A percentile compares a stretch with the other conserved stretches of the same genome.
These are phyloP conservation scores for Caenorhabditis elegans DNA, from an alignment of 1,140 invertebrate genomes.

Conservation along the genomic window WBcel235 BX284606.5:5857001-5857500, in stretches of 20 bases:
- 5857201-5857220: neutral
- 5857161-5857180: constrained; percentile 17
- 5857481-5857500: neutral
- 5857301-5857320: neutral
- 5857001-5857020: neutral
- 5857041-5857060: neutral
- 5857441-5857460: constrained; percentile 31
- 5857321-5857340: constrained; percentile 19
- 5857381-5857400: neutral
- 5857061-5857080: constrained; percentile 7
- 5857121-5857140: neutral
- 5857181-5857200: neutral
- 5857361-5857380: neutral
- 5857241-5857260: constrained; percentile 1
- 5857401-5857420: constrained; percentile 14
- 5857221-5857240: constrained; percentile 4
- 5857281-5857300: neutral
- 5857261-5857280: neutral
- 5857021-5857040: constrained; percentile 19
- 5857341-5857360: constrained; percentile 15
- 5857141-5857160: constrained; percentile 22
- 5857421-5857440: constrained; percentile 16
- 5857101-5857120: constrained; percentile 24
- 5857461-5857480: neutral
- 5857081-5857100: neutral